phyloP scores from a whole-genome alignment of 2,888 invertebrate genomes.

The Xestia xanthographa region DNA sequence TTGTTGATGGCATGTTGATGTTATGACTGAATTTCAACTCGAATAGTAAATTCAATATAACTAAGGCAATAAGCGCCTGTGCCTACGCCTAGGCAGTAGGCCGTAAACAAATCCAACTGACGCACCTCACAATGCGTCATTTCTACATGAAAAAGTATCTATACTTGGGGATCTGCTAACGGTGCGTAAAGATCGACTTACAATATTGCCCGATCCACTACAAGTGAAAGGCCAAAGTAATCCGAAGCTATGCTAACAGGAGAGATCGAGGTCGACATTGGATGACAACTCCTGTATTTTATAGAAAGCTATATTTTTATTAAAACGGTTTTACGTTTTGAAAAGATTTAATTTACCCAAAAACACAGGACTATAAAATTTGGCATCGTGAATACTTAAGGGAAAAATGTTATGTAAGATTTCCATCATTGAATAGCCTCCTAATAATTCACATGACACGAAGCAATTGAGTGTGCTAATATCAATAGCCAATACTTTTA shows the following conservation, averaged over 20 bases:
- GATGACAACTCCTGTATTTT: background rate
- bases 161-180: slow-evolving; percentile 19
- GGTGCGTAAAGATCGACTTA: slow-evolving; percentile 12
- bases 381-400: background rate
- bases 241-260: slow-evolving; percentile 18
- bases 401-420: slow-evolving; percentile 1
- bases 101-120: slow-evolving; percentile 14
- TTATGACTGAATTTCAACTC: slow-evolving; percentile 1
- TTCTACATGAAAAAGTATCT: slow-evolving; percentile 13
- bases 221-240: slow-evolving; percentile 37
- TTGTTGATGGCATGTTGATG: background rate
- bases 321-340: background rate
- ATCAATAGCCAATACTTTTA: slow-evolving; percentile 27
- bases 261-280: background rate
- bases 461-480: slow-evolving; percentile 10
- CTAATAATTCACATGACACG: slow-evolving; percentile 20
- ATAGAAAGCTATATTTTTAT: background rate
- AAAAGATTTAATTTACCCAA: background rate
- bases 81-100: background rate
- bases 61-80: background rate
- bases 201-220: slow-evolving; percentile 1
- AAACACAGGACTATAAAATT: background rate
- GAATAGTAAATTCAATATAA: slow-evolving; percentile 14
- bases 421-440: background rate
- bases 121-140: slow-evolving; percentile 34